A percentile compares a stretch with the other conserved stretches of the same genome.
Conservation (phyloP, 2,113 vertebrate species). For the Capreolus pygargus region DNA sequence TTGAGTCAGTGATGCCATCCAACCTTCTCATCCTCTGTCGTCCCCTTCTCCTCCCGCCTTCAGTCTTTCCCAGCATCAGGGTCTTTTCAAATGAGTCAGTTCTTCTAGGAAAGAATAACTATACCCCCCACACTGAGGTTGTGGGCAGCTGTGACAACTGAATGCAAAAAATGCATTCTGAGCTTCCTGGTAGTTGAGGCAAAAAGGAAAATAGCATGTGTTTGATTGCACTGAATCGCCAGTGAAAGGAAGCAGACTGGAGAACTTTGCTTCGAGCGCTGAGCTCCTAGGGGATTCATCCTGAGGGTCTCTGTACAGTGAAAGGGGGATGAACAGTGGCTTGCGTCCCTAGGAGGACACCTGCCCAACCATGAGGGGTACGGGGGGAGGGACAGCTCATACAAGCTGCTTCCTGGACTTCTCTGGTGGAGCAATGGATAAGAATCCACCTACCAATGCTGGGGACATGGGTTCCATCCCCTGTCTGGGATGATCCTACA, state of each 20-base stretch:
- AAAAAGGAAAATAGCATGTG: not conserved
- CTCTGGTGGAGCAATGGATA: accelerated
- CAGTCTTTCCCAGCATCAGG: too few relatives aligned
- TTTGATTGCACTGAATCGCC: not conserved
- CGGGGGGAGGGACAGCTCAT: accelerated
- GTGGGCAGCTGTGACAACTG: not conserved
- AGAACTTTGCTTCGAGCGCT: not conserved
- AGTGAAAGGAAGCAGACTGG: not conserved
- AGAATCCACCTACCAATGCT: not conserved
- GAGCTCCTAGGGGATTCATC: not conserved
- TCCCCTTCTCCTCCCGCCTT: too few relatives aligned
- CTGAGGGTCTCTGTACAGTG: not conserved
- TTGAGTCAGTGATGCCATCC: too few relatives aligned
- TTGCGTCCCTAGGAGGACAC: accelerated
- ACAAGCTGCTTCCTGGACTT: not conserved
- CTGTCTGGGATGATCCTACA: not conserved
- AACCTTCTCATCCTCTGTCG: too few relatives aligned
- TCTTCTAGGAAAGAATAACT: not conserved
- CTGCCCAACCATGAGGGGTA: not conserved
- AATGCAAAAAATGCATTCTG: not conserved
- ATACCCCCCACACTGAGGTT: not conserved
- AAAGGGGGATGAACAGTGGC: not conserved
- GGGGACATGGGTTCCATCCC: not conserved
- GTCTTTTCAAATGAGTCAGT: too few relatives aligned
- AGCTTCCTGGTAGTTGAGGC: not conserved